A percentile compares a stretch with the other conserved stretches of the same genome.
Conservation (phyloP, 2,797 vertebrate species). For the Platalea minor region DNA sequence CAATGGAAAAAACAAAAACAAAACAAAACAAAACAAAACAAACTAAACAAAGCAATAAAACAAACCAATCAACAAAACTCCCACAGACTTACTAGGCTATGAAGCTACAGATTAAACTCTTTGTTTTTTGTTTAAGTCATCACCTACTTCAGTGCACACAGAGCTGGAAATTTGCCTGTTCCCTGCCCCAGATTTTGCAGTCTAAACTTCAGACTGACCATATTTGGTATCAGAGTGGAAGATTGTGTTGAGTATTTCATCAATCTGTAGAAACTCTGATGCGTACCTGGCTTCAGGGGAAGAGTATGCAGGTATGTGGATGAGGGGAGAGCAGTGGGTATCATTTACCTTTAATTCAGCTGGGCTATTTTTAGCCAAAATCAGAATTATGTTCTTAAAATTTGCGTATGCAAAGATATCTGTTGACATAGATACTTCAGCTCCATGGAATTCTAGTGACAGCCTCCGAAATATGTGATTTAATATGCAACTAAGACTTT, state of each 20-base stretch:
- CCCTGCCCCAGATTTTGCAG: background rate
- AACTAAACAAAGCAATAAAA: background rate
- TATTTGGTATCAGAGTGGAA: background rate
- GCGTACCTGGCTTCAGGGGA: background rate
- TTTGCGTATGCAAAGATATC: background rate
- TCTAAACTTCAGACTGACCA: background rate
- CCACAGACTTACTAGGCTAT: background rate
- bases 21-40: too few species aligned
- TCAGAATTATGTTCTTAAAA: background rate
- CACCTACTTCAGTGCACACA: background rate
- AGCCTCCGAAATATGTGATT: background rate
- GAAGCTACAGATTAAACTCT: background rate
- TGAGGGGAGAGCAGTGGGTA: background rate
- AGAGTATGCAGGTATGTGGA: background rate
- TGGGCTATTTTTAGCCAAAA: background rate
- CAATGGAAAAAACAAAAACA: background rate
- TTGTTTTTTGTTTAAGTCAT: background rate
- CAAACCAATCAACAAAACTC: background rate
- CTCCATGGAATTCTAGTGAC: background rate
- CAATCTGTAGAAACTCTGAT: background rate
- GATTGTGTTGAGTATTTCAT: background rate
- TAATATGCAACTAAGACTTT: background rate
- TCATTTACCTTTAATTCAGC: background rate
- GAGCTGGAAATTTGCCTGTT: background rate
- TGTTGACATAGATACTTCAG: background rate